Conservation (phyloP, 2,797 vertebrate genomes). For the Mus spretus region DNA sequence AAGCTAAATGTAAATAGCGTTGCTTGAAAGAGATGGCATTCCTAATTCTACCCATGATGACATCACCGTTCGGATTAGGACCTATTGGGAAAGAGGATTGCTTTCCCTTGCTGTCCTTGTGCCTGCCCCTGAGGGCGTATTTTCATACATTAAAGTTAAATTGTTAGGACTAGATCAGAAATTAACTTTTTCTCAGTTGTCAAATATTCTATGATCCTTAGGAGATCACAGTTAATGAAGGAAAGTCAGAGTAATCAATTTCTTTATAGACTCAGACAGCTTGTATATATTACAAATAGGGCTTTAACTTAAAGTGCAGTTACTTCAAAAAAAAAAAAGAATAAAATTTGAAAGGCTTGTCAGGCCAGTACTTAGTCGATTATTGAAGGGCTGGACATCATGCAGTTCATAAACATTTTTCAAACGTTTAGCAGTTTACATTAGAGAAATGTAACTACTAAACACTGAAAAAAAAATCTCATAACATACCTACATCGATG, state of each 20-base stretch:
- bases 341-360: conserved; percentile 59
- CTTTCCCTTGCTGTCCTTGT: conserved; percentile 60
- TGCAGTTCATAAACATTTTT: conserved; percentile 65
- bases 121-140: conserved; percentile 76
- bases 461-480: conserved; percentile 75
- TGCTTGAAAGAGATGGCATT: conserved; percentile 65
- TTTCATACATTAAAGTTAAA: conserved; percentile 73
- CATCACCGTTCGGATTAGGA: conserved; percentile 40
- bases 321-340: conserved; percentile 69
- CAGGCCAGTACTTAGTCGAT: conserved; percentile 57
- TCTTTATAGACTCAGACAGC: conserved; percentile 60
- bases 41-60: conserved; percentile 58
- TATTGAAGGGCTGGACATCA: conserved; percentile 67
- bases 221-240: conserved; percentile 55
- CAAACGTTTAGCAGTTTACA: conserved; percentile 73
- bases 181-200: conserved; percentile 66
- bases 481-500: conserved; percentile 64
- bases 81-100: conserved; percentile 50
- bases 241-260: conserved; percentile 52
- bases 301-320: conserved; percentile 75
- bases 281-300: conserved; percentile 68
- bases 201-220: conserved; percentile 62
- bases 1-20: conserved; percentile 71
- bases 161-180: conserved; percentile 64
- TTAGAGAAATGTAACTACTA: conserved; percentile 78